Percentiles rank a stretch among this genome's conserved stretches.
Conservation (phyloP, 1,140 invertebrate species). For the silkworm (Bombyx mori) region DNA sequence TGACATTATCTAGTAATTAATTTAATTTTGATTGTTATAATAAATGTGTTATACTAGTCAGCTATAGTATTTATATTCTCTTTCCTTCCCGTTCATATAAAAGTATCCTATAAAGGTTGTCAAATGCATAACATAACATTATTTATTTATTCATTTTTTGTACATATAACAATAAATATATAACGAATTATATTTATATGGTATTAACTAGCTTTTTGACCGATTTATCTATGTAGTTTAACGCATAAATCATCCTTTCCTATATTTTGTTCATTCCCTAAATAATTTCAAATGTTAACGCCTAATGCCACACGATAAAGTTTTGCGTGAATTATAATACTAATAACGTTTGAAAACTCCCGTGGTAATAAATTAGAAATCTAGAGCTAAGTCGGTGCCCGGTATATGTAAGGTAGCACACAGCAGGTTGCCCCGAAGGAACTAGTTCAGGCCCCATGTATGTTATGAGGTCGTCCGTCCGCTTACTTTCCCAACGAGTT, state of each 20-base stretch:
- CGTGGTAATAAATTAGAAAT: conserved; percentile 15
- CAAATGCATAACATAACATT: conserved; percentile 23
- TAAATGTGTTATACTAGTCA: conserved; percentile 59
- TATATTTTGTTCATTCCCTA: neutral
- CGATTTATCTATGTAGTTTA: conserved; percentile 62
- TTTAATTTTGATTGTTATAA: conserved; percentile 60
- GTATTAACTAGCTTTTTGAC: conserved; percentile 65
- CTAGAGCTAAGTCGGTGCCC: conserved; percentile 24
- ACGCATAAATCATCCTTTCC: conserved; percentile 48
- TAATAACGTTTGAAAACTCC: too few species aligned
- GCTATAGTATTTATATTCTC: conserved; percentile 49
- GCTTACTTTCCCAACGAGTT: conserved; percentile 63
- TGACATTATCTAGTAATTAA: conserved; percentile 72
- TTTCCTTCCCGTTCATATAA: conserved; percentile 28
- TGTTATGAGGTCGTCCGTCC: conserved; percentile 55
- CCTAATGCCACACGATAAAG: too few species aligned
- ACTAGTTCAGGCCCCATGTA: conserved; percentile 50
- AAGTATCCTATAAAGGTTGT: conserved; percentile 19
- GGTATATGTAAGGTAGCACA: conserved; percentile 11
- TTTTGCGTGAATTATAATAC: too few species aligned
- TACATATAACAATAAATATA: conserved; percentile 13
- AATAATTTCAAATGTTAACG: too few species aligned
- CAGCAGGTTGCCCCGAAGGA: conserved; percentile 34
- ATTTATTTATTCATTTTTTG: conserved; percentile 22
- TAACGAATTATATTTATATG: conserved; percentile 35